phyloP scores from a whole-genome alignment of 2,888 invertebrate species.

The Microchrysa polita region DNA sequence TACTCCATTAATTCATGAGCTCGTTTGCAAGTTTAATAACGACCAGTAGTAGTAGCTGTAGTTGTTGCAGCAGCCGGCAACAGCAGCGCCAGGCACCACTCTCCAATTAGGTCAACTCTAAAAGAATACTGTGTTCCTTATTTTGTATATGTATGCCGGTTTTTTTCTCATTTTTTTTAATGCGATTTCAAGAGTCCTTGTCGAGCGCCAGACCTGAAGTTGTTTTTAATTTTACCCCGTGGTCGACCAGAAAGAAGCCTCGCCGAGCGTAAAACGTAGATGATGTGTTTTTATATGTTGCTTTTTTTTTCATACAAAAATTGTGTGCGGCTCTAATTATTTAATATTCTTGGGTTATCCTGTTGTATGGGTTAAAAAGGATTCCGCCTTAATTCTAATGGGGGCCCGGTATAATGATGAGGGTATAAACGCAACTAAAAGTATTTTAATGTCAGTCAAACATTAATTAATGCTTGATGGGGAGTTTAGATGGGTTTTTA shows the following conservation, averaged over 20 bases:
- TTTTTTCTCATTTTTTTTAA: constrained; percentile 17
- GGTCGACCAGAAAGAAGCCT: background rate
- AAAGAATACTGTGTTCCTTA: constrained; percentile 12
- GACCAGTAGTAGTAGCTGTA: too few species aligned
- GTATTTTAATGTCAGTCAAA: too few species aligned
- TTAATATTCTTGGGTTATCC: too few species aligned
- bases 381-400: too few species aligned
- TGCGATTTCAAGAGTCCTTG: constrained; percentile 14
- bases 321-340: too few species aligned
- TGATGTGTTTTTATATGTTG: constrained; percentile 14
- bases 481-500: too few species aligned
- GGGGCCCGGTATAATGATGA: too few species aligned
- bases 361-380: too few species aligned
- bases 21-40: constrained; percentile 44
- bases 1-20: constrained; percentile 45
- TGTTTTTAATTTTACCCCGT: constrained; percentile 19
- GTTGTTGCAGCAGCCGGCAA: background rate
- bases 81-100: constrained; percentile 13
- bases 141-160: background rate
- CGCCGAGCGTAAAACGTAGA: background rate
- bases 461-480: too few species aligned
- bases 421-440: too few species aligned
- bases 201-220: background rate
- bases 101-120: constrained; percentile 41
- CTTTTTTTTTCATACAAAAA: too few species aligned